Conservation (phyloP, 1,140 invertebrate genomes). For the Leptinotarsa texana region DNA sequence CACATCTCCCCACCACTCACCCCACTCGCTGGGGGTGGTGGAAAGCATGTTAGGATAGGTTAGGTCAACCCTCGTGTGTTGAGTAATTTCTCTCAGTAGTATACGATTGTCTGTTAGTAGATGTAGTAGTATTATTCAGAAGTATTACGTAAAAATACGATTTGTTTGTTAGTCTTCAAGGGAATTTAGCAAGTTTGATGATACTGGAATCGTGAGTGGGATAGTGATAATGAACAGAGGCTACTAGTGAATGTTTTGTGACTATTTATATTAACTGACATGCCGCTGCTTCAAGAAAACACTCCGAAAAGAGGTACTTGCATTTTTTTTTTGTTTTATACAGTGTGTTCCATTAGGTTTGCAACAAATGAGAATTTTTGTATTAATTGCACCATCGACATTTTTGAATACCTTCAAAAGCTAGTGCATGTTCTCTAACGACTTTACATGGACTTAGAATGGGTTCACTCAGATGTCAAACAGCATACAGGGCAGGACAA, state of each 20-base stretch:
- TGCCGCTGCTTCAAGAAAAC: constrained; percentile 49
- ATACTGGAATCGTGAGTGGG: constrained; percentile 3
- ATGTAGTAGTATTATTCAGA: constrained; percentile 29
- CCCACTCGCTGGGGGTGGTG: constrained; percentile 34
- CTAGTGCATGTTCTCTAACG: too few relatives aligned
- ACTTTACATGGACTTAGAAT: too few relatives aligned
- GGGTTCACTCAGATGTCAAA: too few relatives aligned
- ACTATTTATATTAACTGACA: constrained; percentile 19
- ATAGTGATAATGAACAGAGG: constrained; percentile 11
- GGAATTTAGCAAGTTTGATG: not conserved
- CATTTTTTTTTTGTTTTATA: too few relatives aligned
- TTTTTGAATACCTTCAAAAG: too few relatives aligned
- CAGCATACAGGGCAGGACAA: too few relatives aligned
- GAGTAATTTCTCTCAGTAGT: constrained; percentile 48
- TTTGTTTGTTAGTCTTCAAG: not conserved
- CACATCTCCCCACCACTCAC: constrained; percentile 45
- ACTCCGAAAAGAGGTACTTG: constrained; percentile 47
- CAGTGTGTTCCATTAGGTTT: too few relatives aligned
- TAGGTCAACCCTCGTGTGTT: constrained; percentile 48
- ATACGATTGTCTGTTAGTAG: constrained; percentile 37
- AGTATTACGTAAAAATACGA: constrained; percentile 13
- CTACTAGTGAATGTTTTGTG: constrained; percentile 16
- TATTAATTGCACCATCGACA: too few relatives aligned
- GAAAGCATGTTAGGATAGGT: constrained; percentile 48
- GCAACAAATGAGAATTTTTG: too few relatives aligned